Conservation (phyloP, 2,113 vertebrate genomes). For the Pseudonaja textilis region DNA sequence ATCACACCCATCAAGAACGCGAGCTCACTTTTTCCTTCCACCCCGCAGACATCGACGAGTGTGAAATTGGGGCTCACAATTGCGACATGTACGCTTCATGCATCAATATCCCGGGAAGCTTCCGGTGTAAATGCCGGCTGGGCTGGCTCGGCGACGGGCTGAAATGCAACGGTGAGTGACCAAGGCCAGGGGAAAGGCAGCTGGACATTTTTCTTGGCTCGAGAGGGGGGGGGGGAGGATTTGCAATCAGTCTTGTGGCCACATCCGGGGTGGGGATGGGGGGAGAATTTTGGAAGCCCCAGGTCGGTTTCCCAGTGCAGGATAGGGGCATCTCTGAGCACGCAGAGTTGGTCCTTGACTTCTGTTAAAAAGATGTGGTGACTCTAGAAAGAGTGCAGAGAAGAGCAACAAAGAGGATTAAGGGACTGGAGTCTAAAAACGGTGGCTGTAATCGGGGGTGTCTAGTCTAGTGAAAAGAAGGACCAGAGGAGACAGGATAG, state of each 20-base stretch:
- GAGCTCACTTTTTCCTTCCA: background rate
- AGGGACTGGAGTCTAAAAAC: too few relatives aligned
- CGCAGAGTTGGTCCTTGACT: too few relatives aligned
- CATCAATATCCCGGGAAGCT: conserved; percentile 89
- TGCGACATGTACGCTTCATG: conserved; percentile 89
- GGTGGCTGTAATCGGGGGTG: too few relatives aligned
- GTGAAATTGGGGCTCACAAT: conserved; percentile 87
- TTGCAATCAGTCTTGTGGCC: background rate
- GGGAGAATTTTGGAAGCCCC: background rate
- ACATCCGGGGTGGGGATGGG: too few relatives aligned
- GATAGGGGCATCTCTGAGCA: background rate
- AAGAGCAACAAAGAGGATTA: too few relatives aligned
- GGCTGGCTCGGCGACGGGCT: conserved; percentile 91
- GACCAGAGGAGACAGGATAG: too few relatives aligned
- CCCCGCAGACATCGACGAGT: conserved; percentile 87
- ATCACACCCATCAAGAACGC: background rate
- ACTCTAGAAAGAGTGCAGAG: too few relatives aligned
- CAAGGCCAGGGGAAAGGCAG: background rate
- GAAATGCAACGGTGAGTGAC: conserved; percentile 84
- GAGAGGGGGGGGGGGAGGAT: too few relatives aligned
- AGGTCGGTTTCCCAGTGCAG: background rate
- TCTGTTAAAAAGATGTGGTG: too few relatives aligned
- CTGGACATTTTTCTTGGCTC: fast-evolving
- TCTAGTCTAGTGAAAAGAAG: too few relatives aligned
- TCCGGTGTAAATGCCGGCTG: conserved; percentile 88